Conservation (phyloP, 2,113 vertebrate species). For the Mesocricetus auratus region DNA sequence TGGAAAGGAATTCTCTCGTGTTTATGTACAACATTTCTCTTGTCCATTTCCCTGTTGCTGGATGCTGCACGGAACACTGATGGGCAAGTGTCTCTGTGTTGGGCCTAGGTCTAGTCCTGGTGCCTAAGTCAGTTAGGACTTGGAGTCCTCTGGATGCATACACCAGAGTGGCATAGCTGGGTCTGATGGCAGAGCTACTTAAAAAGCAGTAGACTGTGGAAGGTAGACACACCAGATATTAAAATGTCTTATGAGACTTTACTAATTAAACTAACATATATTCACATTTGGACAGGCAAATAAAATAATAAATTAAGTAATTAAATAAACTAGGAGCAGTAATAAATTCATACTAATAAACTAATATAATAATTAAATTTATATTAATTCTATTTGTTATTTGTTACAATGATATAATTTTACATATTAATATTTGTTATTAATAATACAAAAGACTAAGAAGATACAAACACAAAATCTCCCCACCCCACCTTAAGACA, state of each 20-base stretch:
- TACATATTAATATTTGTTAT: neutral
- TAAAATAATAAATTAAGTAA: neutral
- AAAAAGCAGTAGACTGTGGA: neutral
- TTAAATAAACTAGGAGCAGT: neutral
- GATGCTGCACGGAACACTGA: neutral
- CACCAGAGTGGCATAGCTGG: too few relatives aligned
- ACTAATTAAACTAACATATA: slow-evolving; percentile 24
- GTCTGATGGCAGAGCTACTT: neutral
- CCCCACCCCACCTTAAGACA: neutral
- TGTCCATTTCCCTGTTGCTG: neutral
- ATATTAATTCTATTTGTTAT: slow-evolving; percentile 29
- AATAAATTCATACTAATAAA: neutral
- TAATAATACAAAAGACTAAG: neutral
- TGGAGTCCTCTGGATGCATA: neutral
- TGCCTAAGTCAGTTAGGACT: neutral
- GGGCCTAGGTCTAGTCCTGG: neutral
- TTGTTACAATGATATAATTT: neutral
- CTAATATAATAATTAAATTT: neutral
- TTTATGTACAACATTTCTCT: too few relatives aligned
- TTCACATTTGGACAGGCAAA: neutral
- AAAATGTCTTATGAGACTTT: slow-evolving; percentile 12
- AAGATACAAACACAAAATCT: neutral
- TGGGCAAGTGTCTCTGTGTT: neutral
- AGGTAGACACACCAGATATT: neutral
- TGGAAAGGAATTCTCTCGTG: neutral